Percentiles rank a stretch among this genome's conserved stretches.
Evolutionary conservation across 2,797 vertebrate genomes (phyloP).

Genomic region (Poecilia picta): DNA sequence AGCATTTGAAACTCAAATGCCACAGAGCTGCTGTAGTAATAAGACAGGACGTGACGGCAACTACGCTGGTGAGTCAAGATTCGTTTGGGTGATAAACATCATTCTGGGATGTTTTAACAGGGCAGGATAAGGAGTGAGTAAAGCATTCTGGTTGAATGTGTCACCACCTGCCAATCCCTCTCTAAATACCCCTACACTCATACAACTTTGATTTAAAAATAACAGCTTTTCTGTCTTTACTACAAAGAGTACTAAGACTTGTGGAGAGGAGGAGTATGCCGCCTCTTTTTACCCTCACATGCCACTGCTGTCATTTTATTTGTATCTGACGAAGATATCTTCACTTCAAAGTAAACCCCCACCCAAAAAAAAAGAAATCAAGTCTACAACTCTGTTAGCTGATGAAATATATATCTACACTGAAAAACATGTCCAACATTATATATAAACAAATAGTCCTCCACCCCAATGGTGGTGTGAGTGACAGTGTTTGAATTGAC

Average conservation of each 20-base stretch:
- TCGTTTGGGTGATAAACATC: slow-evolving; percentile 54
- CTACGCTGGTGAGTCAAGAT: slow-evolving; percentile 61
- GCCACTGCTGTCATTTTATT: slow-evolving; percentile 10
- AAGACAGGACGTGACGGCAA: slow-evolving; percentile 42
- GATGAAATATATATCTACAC: slow-evolving; percentile 14
- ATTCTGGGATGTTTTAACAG: slow-evolving; percentile 29
- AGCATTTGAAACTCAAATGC: slow-evolving; percentile 33
- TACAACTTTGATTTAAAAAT: slow-evolving; percentile 37
- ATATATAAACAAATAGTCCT: slow-evolving; percentile 57
- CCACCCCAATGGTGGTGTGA: slow-evolving; percentile 60
- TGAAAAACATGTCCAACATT: not conserved
- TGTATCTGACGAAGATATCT: slow-evolving; percentile 14
- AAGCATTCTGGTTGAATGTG: slow-evolving; percentile 38
- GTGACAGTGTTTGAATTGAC: slow-evolving; percentile 82
- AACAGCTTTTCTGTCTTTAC: slow-evolving; percentile 15
- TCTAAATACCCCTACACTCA: slow-evolving; percentile 22
- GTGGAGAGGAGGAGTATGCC: slow-evolving; percentile 12
- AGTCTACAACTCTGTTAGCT: slow-evolving; percentile 3
- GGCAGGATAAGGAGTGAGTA: slow-evolving; percentile 51
- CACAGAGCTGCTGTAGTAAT: slow-evolving; percentile 45
- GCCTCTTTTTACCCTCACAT: not conserved
- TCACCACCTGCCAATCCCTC: slow-evolving; percentile 34
- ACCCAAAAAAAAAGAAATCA: not conserved
- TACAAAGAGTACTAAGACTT: slow-evolving; percentile 7
- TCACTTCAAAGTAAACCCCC: not conserved